Conservation (phyloP, 2,797 vertebrate species). For the Triplophysa bombifrons region DNA sequence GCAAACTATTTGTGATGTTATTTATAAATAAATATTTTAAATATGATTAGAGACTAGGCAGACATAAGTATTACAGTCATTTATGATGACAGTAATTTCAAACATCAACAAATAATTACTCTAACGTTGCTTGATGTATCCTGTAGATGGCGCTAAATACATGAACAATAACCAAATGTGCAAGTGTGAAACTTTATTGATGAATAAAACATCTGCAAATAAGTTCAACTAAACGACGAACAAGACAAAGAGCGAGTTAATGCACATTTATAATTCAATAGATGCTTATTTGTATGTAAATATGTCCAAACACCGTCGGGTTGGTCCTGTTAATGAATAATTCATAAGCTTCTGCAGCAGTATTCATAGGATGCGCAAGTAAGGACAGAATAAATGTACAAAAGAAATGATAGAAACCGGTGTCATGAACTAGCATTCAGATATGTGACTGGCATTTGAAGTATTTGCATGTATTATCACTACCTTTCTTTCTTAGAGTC, state of each 20-base stretch:
- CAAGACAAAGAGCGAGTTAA: constrained; percentile 10
- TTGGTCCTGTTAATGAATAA: constrained; percentile 34
- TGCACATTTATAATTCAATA: constrained; percentile 39
- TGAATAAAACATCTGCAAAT: constrained; percentile 13
- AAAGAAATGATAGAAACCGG: not conserved
- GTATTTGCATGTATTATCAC: not conserved
- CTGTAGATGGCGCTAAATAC: constrained; percentile 40
- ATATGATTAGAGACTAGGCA: not conserved
- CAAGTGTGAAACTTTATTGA: constrained; percentile 1
- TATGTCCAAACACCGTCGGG: constrained; percentile 30
- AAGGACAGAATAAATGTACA: not conserved
- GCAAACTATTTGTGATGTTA: too few species aligned
- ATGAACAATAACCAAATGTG: not conserved
- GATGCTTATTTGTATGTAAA: constrained; percentile 49
- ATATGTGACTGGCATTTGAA: not conserved
- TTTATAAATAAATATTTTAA: not conserved
- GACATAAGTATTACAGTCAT: not conserved
- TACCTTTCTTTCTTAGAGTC: not conserved
- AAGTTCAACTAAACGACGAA: constrained; percentile 1
- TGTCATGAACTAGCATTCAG: not conserved
- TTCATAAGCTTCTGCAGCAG: constrained; percentile 33
- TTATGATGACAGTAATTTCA: too few species aligned
- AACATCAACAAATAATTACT: not conserved
- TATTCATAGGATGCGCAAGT: constrained; percentile 3
- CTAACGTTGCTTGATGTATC: not conserved